Percentiles rank a stretch among this genome's conserved stretches.
Evolutionary conservation across 2,888 invertebrate species (phyloP).

Genomic region (Lampropteryx suffumata): DNA sequence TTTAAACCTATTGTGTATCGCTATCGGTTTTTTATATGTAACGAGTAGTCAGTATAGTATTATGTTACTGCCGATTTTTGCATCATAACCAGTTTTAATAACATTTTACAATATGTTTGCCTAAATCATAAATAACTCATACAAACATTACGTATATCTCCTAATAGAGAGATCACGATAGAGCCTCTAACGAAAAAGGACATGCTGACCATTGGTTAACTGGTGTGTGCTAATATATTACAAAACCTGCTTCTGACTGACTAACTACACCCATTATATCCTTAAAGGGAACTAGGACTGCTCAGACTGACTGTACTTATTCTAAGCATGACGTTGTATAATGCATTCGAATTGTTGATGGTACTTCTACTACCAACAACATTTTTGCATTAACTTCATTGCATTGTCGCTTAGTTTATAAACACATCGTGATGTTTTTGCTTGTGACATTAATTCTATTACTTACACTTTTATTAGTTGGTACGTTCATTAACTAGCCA

Average conservation of each 20-base stretch:
- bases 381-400: conserved; percentile 5
- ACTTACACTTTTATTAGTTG: background rate
- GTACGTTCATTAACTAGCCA: background rate
- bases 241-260: conserved; percentile 41
- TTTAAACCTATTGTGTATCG: conserved; percentile 32
- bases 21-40: too few relatives aligned
- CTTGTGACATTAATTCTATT: background rate
- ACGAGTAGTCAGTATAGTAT: too few relatives aligned
- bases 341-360: conserved; percentile 13
- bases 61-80: too few relatives aligned
- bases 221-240: conserved; percentile 54
- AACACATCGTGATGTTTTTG: too few relatives aligned
- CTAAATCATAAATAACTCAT: conserved; percentile 39
- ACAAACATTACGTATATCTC: conserved; percentile 47
- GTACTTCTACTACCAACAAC: background rate
- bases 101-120: conserved; percentile 21
- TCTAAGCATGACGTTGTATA: conserved; percentile 2
- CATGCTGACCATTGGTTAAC: conserved; percentile 53
- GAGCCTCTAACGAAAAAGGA: conserved; percentile 57
- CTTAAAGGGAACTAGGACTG: conserved; percentile 22
- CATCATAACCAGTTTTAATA: too few relatives aligned
- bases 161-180: conserved; percentile 75
- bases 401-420: too few relatives aligned
- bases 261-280: conserved; percentile 25
- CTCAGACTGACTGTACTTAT: conserved; percentile 7